A percentile compares a stretch with the other conserved stretches of the same genome.
Evolutionary conservation across 2,888 invertebrate species (phyloP).

Genomic region (Chrysolina haemoptera): DNA sequence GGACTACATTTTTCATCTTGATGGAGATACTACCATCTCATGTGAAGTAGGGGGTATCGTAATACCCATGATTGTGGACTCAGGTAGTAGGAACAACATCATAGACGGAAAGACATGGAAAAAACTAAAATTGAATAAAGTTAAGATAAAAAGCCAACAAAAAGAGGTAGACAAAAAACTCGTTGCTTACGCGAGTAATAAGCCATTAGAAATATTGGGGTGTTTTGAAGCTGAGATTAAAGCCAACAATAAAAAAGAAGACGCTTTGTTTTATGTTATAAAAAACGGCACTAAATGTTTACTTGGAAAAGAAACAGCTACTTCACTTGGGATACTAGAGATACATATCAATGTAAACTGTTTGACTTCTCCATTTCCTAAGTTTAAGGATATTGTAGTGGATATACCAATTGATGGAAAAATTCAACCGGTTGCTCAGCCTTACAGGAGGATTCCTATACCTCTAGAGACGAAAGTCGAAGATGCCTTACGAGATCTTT

Average conservation of each 20-base stretch:
- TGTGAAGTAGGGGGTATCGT: constrained; percentile 45
- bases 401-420: constrained; percentile 55
- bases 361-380: constrained; percentile 42
- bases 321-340: constrained; percentile 41
- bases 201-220: constrained; percentile 48
- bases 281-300: constrained; percentile 42
- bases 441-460: constrained; percentile 54
- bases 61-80: constrained; percentile 20
- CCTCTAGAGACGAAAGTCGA: constrained; percentile 55
- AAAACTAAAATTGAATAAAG: neutral
- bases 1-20: constrained; percentile 33
- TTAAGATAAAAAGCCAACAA: neutral
- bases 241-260: constrained; percentile 1
- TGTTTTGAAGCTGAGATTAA: constrained; percentile 46
- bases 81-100: constrained; percentile 23
- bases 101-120: constrained; percentile 7
- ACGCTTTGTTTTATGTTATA: constrained; percentile 47
- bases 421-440: constrained; percentile 55
- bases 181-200: constrained; percentile 28
- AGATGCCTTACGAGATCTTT: constrained; percentile 49
- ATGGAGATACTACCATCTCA: constrained; percentile 31
- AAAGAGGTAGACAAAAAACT: neutral
- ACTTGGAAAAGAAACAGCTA: constrained; percentile 44
- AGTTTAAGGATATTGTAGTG: constrained; percentile 57
- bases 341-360: constrained; percentile 32